Evolutionary conservation across 2,888 invertebrate genomes (phyloP).

Genomic region (Oscheius sp.): DNA sequence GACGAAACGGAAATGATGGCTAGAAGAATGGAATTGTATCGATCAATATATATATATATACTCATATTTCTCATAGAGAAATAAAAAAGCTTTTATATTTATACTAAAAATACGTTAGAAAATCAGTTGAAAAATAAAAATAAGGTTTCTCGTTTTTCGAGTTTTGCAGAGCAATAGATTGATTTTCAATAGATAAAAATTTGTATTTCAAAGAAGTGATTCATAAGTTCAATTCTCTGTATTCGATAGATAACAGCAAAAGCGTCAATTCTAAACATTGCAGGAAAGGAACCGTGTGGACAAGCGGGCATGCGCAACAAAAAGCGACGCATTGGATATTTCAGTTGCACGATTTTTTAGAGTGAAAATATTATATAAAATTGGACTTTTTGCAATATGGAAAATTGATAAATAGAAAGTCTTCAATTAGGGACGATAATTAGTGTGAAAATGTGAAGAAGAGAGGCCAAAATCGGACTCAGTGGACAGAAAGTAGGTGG

Average conservation of each 20-base stretch:
- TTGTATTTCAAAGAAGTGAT: too few relatives aligned
- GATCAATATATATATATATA: too few relatives aligned
- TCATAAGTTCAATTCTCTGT: too few relatives aligned
- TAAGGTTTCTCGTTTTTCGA: neutral
- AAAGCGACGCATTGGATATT: slow-evolving; percentile 16
- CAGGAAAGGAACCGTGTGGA: too few relatives aligned
- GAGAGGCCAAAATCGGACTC: neutral
- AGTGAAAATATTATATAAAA: neutral
- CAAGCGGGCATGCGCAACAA: neutral
- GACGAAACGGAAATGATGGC: too few relatives aligned
- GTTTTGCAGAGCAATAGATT: neutral
- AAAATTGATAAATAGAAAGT: neutral
- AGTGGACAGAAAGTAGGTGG: slow-evolving; percentile 33
- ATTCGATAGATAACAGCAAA: too few relatives aligned
- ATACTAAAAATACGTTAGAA: too few relatives aligned
- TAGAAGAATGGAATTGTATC: neutral
- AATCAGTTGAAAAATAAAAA: too few relatives aligned
- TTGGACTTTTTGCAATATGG: neutral
- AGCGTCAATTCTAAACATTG: too few relatives aligned
- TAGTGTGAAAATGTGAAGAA: neutral
- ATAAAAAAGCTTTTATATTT: too few relatives aligned
- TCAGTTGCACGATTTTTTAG: neutral
- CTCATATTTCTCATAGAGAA: too few relatives aligned
- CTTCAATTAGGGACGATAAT: neutral
- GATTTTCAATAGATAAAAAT: too few relatives aligned